Base-by-base conservation (phyloP, 2,113 vertebrate species). In the Myotis lucifugus region DNA sequence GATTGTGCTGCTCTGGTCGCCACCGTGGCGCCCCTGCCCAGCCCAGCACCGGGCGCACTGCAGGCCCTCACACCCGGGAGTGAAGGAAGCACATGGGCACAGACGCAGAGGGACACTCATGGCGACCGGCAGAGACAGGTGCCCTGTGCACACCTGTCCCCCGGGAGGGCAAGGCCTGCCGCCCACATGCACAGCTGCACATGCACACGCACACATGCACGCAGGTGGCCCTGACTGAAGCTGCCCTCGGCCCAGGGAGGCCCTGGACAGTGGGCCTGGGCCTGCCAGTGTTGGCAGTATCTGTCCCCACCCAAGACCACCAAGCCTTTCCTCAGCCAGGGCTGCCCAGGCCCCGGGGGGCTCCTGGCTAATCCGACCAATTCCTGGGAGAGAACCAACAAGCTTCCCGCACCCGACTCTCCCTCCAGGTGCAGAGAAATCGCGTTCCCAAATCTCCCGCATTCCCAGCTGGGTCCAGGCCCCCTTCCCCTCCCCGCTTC, bases 381-480 rank as follows among this genome's bases (percentile, higher is more conserved):
- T 8, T 56, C 29, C 76, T 37, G 37, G 73, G n/a, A 56, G 37
- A 19, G 46, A 48, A 69, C 32, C 8, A 52, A 78, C 37, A 37
- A 48, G 14, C 32, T 56, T n/a, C 25, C 56, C 37, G 64, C 3
- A 0, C 34, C 48, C 12, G 0, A 18, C 59, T 69, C 29, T 74
- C 37, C 21, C 23, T 76, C 40, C 21, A 37, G 6, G 5, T 6
- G 13, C 32, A 70, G 69, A 82, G n/a, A 67, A 67, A n/a, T 8
- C 1, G 19, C 12, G 21, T 12, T n/a, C 5, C 0, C n/a, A n/a
- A 12, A 18, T 21, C 13, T 32, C 74, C 37, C 9, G 3, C 6
- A 11, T 1, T 1, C 0, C 0, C 50, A 18, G 29, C 21, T 1
- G 10, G 10, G 15, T 37, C 59, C 19, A 23, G 52, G n/a, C n/a